Evolutionary conservation across 2,113 vertebrate genomes (phyloP).

Genomic region (Holacanthus passer): DNA sequence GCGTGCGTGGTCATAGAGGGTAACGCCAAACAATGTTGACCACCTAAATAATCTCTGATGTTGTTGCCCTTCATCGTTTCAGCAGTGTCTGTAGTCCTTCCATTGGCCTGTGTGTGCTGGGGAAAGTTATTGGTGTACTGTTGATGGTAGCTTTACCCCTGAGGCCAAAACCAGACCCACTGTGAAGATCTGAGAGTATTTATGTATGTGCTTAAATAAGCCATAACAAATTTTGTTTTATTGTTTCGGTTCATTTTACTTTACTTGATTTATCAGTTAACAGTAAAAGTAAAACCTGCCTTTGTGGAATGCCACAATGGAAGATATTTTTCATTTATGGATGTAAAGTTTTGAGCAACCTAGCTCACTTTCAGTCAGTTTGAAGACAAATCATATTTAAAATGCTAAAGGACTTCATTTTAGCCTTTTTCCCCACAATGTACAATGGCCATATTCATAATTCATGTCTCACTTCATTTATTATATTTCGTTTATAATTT

Average conservation of each 20-base stretch:
- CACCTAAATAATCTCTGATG: conserved; percentile 1
- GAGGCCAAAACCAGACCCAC: conserved; percentile 57
- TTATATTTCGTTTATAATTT: neutral
- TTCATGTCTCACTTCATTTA: conserved; percentile 1
- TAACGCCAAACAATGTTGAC: neutral
- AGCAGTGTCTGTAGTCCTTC: conserved; percentile 33
- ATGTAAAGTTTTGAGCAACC: neutral
- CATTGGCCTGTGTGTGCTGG: conserved; percentile 75
- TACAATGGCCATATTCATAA: neutral
- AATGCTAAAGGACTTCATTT: too few relatives aligned
- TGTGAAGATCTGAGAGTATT: conserved; percentile 43
- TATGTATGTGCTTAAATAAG: neutral
- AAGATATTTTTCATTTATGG: neutral
- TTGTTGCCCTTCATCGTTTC: conserved; percentile 18
- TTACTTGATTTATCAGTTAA: neutral
- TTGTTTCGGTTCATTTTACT: neutral
- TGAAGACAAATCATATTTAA: neutral
- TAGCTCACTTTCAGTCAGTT: neutral
- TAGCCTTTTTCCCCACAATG: neutral
- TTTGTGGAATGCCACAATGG: neutral
- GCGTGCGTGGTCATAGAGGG: neutral
- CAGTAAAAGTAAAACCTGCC: neutral
- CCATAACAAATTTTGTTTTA: neutral
- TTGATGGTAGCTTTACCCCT: conserved; percentile 69
- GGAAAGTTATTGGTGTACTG: conserved; percentile 85